These are phyloP conservation scores for Myrmecophaga tridactyla DNA, from an alignment of 2,113 vertebrate species.

Conservation along the genomic window DNA sequence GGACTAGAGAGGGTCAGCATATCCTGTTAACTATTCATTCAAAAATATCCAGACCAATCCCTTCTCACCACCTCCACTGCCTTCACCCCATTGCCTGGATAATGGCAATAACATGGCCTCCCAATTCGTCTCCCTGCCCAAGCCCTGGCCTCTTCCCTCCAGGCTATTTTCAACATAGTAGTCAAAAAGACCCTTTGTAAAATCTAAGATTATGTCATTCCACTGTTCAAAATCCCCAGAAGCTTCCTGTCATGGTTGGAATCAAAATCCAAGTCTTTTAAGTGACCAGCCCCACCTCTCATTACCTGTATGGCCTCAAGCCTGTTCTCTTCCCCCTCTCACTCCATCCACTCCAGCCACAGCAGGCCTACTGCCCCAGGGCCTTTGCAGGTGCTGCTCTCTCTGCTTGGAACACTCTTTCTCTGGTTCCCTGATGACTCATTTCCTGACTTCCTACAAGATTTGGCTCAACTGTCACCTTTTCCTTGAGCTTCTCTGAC, in stretches of 20 bases:
- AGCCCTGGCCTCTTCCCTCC: too few species aligned
- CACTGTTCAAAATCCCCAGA: neutral
- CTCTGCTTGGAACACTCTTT: neutral
- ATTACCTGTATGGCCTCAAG: neutral
- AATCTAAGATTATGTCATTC: neutral
- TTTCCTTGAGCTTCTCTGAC: neutral
- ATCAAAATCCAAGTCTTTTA: neutral
- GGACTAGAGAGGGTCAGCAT: neutral
- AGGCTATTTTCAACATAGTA: accelerated
- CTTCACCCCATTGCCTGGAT: accelerated
- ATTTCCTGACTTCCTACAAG: neutral
- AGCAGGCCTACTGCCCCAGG: neutral
- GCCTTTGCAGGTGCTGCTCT: neutral
- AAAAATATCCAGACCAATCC: neutral
- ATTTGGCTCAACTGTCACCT: neutral
- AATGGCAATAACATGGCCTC: accelerated
- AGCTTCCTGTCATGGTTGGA: neutral
- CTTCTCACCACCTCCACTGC: too few species aligned
- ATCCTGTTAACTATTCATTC: neutral
- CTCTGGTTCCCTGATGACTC: neutral
- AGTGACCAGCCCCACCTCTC: neutral
- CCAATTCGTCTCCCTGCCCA: too few species aligned
- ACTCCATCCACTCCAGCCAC: neutral
- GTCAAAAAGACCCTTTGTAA: neutral
- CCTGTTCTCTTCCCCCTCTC: accelerated